These are phyloP conservation scores for Pyrrhosoma nymphula DNA, from an alignment of 2,888 invertebrate genomes.

Conservation along the genomic window DNA sequence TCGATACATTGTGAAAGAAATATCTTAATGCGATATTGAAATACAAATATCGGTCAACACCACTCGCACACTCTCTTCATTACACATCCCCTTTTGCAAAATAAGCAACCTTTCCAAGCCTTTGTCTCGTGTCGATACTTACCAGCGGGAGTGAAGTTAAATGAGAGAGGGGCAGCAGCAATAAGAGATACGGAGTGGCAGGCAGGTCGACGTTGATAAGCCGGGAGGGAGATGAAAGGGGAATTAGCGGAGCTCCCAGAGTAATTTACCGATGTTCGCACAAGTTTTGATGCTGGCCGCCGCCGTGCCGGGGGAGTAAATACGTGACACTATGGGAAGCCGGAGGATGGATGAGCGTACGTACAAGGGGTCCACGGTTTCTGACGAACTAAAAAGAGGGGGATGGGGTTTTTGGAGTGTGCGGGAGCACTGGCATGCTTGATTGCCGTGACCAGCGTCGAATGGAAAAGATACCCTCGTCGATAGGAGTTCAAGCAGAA, in stretches of 20 bases:
- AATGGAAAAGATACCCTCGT: background rate
- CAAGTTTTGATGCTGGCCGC: background rate
- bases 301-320: background rate
- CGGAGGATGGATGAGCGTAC: background rate
- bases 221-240: background rate
- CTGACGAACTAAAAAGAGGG: background rate
- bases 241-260: background rate
- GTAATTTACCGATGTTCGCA: constrained; percentile 5
- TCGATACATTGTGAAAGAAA: no score
- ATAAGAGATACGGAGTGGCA: background rate
- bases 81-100: background rate
- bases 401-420: background rate
- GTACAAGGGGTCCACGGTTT: background rate
- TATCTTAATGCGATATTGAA: no score
- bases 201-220: background rate
- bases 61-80: background rate
- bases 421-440: background rate
- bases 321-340: background rate
- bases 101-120: background rate
- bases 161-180: background rate
- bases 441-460: background rate
- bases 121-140: background rate
- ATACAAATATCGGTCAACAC: no score
- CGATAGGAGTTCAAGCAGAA: background rate
- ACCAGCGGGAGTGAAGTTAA: background rate